These are phyloP conservation scores for Proterorhinus semilunaris DNA, from an alignment of 2,113 vertebrate genomes.

Conservation along the genomic window DNA sequence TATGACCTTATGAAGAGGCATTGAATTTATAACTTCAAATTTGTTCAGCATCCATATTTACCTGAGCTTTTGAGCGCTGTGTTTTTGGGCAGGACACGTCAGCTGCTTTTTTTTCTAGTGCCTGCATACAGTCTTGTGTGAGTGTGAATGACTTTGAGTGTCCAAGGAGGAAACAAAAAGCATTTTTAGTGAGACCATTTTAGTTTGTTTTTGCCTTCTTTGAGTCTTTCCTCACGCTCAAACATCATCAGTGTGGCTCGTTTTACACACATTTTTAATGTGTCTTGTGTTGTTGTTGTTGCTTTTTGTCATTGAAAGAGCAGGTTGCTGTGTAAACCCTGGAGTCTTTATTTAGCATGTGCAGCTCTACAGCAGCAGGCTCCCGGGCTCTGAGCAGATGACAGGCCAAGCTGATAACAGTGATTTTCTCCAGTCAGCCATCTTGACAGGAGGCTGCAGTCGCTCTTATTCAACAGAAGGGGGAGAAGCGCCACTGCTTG, in stretches of 20 bases:
- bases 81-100: neutral
- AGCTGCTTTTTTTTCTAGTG: neutral
- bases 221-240: neutral
- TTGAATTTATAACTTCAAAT: too few relatives aligned
- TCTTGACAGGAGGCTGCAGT: conserved; percentile 62
- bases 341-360: conserved; percentile 44
- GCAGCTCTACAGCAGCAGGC: conserved; percentile 39
- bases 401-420: conserved; percentile 64
- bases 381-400: conserved; percentile 60
- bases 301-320: neutral
- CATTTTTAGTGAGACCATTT: neutral
- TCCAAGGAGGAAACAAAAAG: neutral
- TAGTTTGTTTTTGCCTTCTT: neutral
- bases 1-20: too few relatives aligned
- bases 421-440: conserved; percentile 72
- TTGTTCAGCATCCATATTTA: too few relatives aligned
- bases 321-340: conserved; percentile 24
- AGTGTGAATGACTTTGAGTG: neutral
- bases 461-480: conserved; percentile 54
- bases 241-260: neutral
- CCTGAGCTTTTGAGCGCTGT: neutral
- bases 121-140: neutral
- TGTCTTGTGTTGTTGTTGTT: conserved; percentile 17
- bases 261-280: conserved; percentile 16
- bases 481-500: conserved; percentile 47